A percentile compares a stretch with the other conserved stretches of the same genome.
Conservation (phyloP, 2,888 invertebrate genomes). For the Lasioglossum villosulum region DNA sequence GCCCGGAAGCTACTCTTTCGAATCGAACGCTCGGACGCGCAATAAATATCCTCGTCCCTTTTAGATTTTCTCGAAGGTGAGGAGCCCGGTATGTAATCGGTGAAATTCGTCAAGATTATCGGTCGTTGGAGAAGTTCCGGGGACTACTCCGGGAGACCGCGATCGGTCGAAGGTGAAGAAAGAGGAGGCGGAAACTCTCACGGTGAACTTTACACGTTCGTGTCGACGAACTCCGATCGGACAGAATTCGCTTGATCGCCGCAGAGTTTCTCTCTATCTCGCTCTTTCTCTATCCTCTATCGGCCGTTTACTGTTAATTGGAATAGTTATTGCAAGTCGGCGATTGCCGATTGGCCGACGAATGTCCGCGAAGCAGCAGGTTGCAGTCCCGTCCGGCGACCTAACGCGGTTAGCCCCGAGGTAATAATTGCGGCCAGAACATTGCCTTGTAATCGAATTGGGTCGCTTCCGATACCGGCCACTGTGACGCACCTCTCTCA, state of each 20-base stretch:
- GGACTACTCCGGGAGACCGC: neutral
- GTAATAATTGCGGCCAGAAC: constrained; percentile 68
- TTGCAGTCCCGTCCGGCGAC: constrained; percentile 46
- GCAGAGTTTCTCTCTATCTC: neutral
- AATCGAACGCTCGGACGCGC: neutral
- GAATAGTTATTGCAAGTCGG: constrained; percentile 53
- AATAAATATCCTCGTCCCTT: neutral
- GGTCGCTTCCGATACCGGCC: constrained; percentile 52
- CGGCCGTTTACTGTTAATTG: constrained; percentile 50
- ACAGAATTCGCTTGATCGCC: constrained; percentile 5
- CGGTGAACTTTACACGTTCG: neutral
- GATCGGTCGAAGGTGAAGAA: constrained; percentile 4
- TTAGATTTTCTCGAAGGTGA: neutral
- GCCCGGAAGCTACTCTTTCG: neutral
- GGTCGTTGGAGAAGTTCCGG: constrained; percentile 1
- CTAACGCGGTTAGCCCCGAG: constrained; percentile 66
- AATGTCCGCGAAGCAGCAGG: constrained; percentile 44
- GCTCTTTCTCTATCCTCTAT: neutral
- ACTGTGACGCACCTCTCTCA: constrained; percentile 35
- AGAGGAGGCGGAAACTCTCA: neutral
- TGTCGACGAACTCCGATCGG: neutral
- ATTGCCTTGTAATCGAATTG: constrained; percentile 66
- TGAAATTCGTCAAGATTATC: neutral
- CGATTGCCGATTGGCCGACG: constrained; percentile 27
- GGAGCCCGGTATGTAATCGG: neutral